Evolutionary conservation across 53 echinoderm and acorn worm genomes (phyloP), one percentile per base, ranked within the genome.

Genomic region (Holothuria scabra): DNA sequence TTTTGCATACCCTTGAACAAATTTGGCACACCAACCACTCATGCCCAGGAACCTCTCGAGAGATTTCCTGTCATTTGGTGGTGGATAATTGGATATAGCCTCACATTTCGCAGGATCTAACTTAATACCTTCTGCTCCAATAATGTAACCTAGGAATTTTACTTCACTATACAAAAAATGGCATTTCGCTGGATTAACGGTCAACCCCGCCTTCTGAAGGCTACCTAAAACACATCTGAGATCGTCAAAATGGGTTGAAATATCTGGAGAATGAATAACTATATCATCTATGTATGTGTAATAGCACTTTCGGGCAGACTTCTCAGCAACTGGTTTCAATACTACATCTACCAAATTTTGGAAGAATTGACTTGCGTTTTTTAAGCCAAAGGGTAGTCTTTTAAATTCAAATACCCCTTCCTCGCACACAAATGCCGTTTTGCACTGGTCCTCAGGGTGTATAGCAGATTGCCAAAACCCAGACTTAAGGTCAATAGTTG

Each of bases 11-110:
- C 56, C 66, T 9, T 74, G 35, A 25, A 85, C 63, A 35, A 75
- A 85, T 25, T 88, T 83, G 13, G 84, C 49, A 24, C 55, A 88
- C 88, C 88, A 88, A 26, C 66, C 84, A 13, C 62, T 38, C 75
- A 88, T 31, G 23, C 88, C 84, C 23, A 88, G 28, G 32, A 84
- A 88, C 8, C 88, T 62, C 20, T 88, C 84, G 28, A 84, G 66
- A 16, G 84, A 52, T 31, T 79, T 79, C 34, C 1, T 79, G 26
- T 59, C 31, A 12, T 48, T n/a, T n/a, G n/a, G n/a, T n/a, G n/a
- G n/a, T n/a, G n/a, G n/a, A n/a, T n/a, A n/a, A n/a, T n/a, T n/a
- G 4, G 55, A 26, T 14, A 78, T 56, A 44, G 78, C 44, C 5
- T 78, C 46, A 52, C 56, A 78, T 21, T 78, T 78, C 0, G 56